Conservation (phyloP, 2,113 vertebrate genomes). For the Cranoglanis bouderius region DNA sequence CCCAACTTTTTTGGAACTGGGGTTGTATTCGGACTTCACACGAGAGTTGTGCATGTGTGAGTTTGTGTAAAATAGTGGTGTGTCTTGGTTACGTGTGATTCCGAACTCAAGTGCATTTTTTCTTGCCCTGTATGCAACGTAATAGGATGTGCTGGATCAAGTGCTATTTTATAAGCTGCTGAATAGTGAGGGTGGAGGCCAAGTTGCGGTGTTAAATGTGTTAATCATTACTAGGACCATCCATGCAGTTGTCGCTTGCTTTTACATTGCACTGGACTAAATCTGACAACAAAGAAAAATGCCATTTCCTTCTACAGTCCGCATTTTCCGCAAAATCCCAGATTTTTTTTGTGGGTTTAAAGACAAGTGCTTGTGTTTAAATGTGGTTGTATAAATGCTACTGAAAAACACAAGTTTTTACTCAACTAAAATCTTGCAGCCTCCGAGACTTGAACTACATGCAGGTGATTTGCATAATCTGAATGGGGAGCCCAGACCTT, state of each 20-base stretch:
- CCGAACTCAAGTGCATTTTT: not conserved
- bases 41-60: not conserved
- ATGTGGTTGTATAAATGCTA: not conserved
- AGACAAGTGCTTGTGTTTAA: not conserved
- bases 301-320: not conserved
- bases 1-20: too few species aligned
- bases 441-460: not conserved
- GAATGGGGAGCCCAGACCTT: not conserved
- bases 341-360: not conserved
- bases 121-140: not conserved
- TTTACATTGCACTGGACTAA: not conserved
- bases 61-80: not conserved
- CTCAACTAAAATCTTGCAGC: not conserved
- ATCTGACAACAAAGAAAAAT: not conserved
- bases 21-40: not conserved
- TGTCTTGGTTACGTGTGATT: not conserved
- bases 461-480: not conserved
- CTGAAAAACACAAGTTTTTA: not conserved
- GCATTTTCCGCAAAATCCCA: not conserved
- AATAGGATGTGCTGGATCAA: conserved; percentile 10
- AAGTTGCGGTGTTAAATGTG: not conserved
- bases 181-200: not conserved
- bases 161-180: conserved; percentile 22
- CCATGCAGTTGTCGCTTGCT: not conserved
- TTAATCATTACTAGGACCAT: not conserved